phyloP scores from a whole-genome alignment of 2,888 invertebrate genomes.

The Muscina levida region DNA sequence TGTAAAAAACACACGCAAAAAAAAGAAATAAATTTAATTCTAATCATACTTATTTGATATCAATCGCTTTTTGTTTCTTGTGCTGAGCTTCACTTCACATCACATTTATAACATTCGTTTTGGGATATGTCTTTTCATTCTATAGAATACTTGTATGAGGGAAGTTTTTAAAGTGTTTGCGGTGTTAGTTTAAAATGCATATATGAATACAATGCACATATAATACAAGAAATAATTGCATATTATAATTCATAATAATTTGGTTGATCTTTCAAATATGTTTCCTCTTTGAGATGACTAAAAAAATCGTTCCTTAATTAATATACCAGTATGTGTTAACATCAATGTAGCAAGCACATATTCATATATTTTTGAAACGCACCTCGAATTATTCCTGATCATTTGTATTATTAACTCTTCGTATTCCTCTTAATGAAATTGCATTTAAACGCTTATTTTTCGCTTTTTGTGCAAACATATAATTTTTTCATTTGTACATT shows the following conservation, averaged over 20 bases:
- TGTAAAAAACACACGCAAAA: conserved; percentile 9
- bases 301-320: too few species aligned
- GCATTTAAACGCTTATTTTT: conserved; percentile 78
- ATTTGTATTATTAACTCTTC: conserved; percentile 71
- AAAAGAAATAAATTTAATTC: conserved; percentile 62
- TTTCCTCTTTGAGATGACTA: too few species aligned
- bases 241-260: too few species aligned
- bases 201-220: too few species aligned
- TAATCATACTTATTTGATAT: conserved; percentile 67
- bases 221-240: too few species aligned
- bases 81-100: conserved; percentile 51
- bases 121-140: neutral
- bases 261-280: too few species aligned
- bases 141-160: neutral
- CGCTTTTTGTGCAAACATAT: conserved; percentile 73
- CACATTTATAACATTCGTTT: conserved; percentile 35
- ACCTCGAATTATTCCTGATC: conserved; percentile 71
- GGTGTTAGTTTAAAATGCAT: too few species aligned
- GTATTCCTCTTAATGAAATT: conserved; percentile 71
- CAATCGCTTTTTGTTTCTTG: conserved; percentile 59
- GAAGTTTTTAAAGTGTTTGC: neutral
- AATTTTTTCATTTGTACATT: conserved; percentile 30
- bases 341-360: too few species aligned
- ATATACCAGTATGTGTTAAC: too few species aligned
- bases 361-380: neutral